Base-by-base conservation (phyloP, 2,797 vertebrate genomes). In the Ctenopoma kingsleyae region DNA sequence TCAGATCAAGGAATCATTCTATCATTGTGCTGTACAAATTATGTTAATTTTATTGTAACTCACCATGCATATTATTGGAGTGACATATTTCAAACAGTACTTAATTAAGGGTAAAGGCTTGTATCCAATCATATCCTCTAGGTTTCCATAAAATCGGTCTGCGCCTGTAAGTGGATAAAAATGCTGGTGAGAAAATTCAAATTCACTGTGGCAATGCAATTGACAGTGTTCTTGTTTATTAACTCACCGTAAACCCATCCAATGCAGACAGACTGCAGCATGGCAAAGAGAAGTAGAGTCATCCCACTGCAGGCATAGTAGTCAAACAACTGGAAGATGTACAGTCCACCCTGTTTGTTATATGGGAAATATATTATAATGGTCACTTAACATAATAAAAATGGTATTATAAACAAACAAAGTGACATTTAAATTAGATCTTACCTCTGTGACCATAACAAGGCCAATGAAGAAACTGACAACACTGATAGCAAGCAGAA, bases 291-390 rank as follows among this genome's bases (percentile, higher is more conserved):
- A 5, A 95, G 92, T 2, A 95, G 87, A 47, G 94, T 92, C 93
- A 95, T 94, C 23, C 95, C 95, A 73, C 95, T 95, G 88, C 94
- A 95, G 75, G 90, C 84, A 25, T 95, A 95, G 82, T 94, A 95
- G 78, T 95, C 94, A 84, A 95, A 95, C 72, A 95, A 12, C 90
- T 94, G 94, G 74, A 95, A 95, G 65, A 95, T 79, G 82, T 95
- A 95, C 23, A 95, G 82, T 48, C 94, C 94, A 2, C 95, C 94
- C 95, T 95, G 68, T 68, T 67, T 36, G 43, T 20, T 23, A 80
- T 12, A 72, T 0, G 8, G 13, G 17, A 61, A 8, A 16, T 30
- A 30, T 43, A 25, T 67, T 50, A 63, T 1, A 8, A 7, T 2
- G 1, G 2, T 49, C 13, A 40, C 52, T 38, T 8, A 10, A 47